A percentile compares a stretch with the other conserved stretches of the same genome.
Evolutionary conservation across 92 coral and sea anemone species (phyloP).

Genomic region (Plumapathes pennacea): DNA sequence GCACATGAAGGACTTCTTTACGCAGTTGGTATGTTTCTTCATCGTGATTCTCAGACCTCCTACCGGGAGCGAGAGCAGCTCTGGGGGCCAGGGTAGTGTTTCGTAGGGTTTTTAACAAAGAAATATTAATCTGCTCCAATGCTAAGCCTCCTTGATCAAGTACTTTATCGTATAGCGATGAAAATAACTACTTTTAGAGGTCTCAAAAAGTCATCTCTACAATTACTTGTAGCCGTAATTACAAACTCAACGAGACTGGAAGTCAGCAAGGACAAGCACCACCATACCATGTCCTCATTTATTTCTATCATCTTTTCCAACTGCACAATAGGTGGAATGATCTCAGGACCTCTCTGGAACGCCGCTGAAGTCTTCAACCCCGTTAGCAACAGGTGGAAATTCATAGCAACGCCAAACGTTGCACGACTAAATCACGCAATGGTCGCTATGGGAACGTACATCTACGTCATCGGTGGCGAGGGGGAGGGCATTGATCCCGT

Average conservation of each 20-base stretch:
- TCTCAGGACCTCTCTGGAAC: conserved; percentile 66
- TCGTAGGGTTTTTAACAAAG: too few species aligned
- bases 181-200: too few species aligned
- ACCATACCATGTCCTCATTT: background rate
- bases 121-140: too few species aligned
- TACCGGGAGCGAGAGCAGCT: too few species aligned
- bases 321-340: conserved; percentile 67
- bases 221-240: too few species aligned
- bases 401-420: conserved; percentile 52
- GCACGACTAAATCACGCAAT: conserved; percentile 61
- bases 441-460: conserved; percentile 66
- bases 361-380: conserved; percentile 83
- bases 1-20: conserved; percentile 53
- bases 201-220: too few species aligned
- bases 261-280: background rate
- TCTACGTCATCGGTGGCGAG: conserved; percentile 84
- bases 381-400: conserved; percentile 67
- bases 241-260: background rate
- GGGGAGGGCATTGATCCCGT: conserved; percentile 81
- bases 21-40: conserved; percentile 67
- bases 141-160: too few species aligned
- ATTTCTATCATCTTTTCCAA: background rate
- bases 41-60: too few species aligned
- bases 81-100: too few species aligned
- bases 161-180: too few species aligned